Evolutionary conservation across 2,888 invertebrate genomes (phyloP).

Genomic region (Diarsia brunnea): DNA sequence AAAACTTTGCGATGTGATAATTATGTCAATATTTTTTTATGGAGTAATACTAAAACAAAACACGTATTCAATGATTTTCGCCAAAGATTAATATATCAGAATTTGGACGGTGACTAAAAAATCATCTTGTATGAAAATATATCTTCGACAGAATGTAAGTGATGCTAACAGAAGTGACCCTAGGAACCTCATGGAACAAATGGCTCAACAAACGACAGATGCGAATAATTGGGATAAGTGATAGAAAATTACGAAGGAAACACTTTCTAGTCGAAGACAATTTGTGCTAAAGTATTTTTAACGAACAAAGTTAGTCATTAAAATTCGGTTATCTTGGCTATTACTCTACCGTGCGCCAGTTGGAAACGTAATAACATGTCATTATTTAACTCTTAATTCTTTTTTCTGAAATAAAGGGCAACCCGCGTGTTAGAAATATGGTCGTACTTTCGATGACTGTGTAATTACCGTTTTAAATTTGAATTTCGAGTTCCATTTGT

Average conservation of each 20-base stretch:
- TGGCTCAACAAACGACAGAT: conserved; percentile 60
- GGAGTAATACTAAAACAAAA: too few relatives aligned
- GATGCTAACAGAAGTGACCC: conserved; percentile 47
- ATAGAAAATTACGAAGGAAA: conserved; percentile 63
- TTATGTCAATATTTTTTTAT: too few relatives aligned
- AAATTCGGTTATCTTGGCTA: conserved; percentile 75
- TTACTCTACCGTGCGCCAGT: conserved; percentile 72
- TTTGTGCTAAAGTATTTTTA: conserved; percentile 55
- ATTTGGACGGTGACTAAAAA: too few relatives aligned
- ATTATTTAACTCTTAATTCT: conserved; percentile 75
- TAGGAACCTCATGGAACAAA: conserved; percentile 46
- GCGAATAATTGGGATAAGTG: conserved; percentile 66
- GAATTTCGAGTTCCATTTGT: conserved; percentile 40
- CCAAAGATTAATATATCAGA: too few relatives aligned
- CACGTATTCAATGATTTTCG: too few relatives aligned
- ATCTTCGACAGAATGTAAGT: conserved; percentile 17
- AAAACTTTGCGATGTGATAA: too few relatives aligned
- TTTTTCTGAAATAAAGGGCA: conserved; percentile 55
- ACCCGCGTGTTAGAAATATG: conserved; percentile 48
- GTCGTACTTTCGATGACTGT: conserved; percentile 52
- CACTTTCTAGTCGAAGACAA: conserved; percentile 49
- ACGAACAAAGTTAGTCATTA: conserved; percentile 71
- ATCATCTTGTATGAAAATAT: too few relatives aligned
- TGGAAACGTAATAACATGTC: conserved; percentile 80
- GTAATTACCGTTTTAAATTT: conserved; percentile 48